phyloP scores from a whole-genome alignment of 2,888 invertebrate genomes.

The Taenaris catops region DNA sequence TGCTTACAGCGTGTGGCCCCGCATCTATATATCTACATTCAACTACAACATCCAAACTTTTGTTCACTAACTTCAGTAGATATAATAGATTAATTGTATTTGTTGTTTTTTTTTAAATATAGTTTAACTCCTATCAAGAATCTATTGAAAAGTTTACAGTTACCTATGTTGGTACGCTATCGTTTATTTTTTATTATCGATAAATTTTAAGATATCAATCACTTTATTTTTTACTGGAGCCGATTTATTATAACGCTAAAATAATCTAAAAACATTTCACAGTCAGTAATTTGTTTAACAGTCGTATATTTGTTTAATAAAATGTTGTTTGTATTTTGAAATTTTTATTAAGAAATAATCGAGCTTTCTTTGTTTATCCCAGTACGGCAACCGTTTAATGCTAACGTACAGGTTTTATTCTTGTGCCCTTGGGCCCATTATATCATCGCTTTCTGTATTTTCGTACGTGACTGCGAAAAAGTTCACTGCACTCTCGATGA shows the following conservation, averaged over 20 bases:
- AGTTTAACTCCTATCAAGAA: no score
- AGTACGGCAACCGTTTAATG: slow-evolving; percentile 35
- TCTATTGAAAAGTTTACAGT: no score
- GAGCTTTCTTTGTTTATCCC: slow-evolving; percentile 22
- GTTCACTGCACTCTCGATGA: slow-evolving; percentile 53
- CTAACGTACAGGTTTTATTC: slow-evolving; percentile 43
- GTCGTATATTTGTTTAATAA: background rate
- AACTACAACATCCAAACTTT: no score
- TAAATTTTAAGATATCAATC: no score
- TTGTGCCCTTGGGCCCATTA: slow-evolving; percentile 53
- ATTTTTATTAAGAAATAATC: background rate
- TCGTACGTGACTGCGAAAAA: slow-evolving; percentile 41
- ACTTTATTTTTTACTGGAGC: no score
- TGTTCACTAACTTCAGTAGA: slow-evolving; percentile 35
- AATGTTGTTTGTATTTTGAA: background rate
- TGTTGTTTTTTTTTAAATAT: slow-evolving; percentile 24
- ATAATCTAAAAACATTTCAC: no score
- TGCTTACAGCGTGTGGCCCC: slow-evolving; percentile 25
- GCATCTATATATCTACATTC: slow-evolving; percentile 27
- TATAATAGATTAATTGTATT: no score
- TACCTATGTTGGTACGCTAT: no score
- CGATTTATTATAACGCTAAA: no score
- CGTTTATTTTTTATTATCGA: no score
- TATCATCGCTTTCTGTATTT: slow-evolving; percentile 44
- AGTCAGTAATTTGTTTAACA: background rate